A percentile compares a stretch with the other conserved stretches of the same genome.
Conservation (phyloP, 2,113 vertebrate genomes). For the Mormyrus iriodes region DNA sequence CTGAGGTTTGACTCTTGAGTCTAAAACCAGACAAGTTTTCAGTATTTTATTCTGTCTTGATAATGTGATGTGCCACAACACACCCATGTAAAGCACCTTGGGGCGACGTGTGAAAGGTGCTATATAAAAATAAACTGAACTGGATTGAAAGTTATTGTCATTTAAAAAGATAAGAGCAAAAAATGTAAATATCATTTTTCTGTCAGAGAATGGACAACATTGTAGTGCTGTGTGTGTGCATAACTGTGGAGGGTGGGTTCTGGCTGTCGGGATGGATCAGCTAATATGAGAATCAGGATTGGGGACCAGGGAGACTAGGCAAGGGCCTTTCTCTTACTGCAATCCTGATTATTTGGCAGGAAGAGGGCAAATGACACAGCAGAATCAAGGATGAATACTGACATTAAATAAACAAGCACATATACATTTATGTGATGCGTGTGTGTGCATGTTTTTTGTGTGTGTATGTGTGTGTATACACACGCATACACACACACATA, state of each 20-base stretch:
- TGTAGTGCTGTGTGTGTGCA: neutral
- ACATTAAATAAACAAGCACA: neutral
- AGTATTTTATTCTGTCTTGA: neutral
- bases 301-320: neutral
- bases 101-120: neutral
- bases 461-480: too few relatives aligned
- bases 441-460: too few relatives aligned
- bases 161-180: neutral
- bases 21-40: neutral
- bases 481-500: neutral
- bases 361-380: neutral
- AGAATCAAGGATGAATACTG: neutral
- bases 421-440: too few relatives aligned
- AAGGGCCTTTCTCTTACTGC: conserved; percentile 10
- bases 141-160: neutral
- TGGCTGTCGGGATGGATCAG: conserved; percentile 19
- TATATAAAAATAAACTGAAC: neutral
- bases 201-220: neutral
- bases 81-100: neutral
- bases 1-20: neutral
- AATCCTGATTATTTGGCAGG: neutral
- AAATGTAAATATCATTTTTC: neutral
- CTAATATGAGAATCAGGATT: neutral
- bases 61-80: neutral
- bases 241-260: neutral